phyloP scores from a whole-genome alignment of 2,797 vertebrate species.

The Orestias chungarensis region DNA sequence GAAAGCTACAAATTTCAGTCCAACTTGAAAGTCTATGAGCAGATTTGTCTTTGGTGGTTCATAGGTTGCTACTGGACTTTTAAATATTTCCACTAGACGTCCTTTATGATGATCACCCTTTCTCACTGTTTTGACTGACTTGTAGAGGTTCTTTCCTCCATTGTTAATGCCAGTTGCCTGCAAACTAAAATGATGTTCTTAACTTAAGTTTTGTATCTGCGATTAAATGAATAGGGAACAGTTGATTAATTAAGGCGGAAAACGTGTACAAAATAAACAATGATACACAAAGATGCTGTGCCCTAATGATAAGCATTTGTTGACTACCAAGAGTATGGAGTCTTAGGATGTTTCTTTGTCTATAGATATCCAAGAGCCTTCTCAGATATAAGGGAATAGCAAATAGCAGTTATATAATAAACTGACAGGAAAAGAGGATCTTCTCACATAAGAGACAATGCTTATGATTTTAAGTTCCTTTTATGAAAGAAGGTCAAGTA shows the following conservation, averaged over 20 bases:
- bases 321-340: too few species aligned
- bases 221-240: too few species aligned
- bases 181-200: too few species aligned
- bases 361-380: conserved; percentile 5
- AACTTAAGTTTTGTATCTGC: too few species aligned
- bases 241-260: too few species aligned
- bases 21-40: background rate
- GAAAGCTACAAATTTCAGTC: background rate
- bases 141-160: background rate
- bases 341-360: background rate
- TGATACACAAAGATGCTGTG: background rate
- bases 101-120: background rate
- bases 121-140: background rate
- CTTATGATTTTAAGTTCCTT: conserved; percentile 38
- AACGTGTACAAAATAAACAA: too few species aligned
- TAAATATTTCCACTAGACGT: background rate
- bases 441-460: conserved; percentile 1
- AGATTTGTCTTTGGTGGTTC: background rate
- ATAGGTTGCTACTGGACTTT: background rate
- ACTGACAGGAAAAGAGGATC: conserved; percentile 11
- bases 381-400: conserved; percentile 8
- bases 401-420: conserved; percentile 23
- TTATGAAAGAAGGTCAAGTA: conserved; percentile 13
- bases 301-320: too few species aligned
- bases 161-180: too few species aligned